phyloP scores from a whole-genome alignment of 2,113 vertebrate genomes.

The Anhinga anhinga region DNA sequence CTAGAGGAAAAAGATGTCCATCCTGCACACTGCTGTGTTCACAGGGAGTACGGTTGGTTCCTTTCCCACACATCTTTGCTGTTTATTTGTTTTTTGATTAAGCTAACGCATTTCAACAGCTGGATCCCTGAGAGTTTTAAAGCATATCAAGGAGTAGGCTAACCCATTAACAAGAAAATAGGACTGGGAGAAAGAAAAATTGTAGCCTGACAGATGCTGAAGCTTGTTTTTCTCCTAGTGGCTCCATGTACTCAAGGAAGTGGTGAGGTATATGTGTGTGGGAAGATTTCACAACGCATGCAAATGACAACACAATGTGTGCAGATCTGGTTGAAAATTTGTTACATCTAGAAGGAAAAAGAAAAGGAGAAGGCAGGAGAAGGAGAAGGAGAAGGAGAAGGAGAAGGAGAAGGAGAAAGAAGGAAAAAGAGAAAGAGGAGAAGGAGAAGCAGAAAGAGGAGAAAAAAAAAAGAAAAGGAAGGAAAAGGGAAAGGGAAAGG shows the following conservation, averaged over 20 bases:
- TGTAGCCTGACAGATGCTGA: not conserved
- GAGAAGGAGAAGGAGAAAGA: not conserved
- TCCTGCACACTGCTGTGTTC: slow-evolving; percentile 33
- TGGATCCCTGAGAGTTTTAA: slow-evolving; percentile 44
- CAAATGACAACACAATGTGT: not conserved
- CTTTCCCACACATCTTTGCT: slow-evolving; percentile 57
- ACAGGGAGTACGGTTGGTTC: not conserved
- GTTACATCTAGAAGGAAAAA: not conserved
- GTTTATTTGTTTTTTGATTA: slow-evolving; percentile 47
- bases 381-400: accelerated
- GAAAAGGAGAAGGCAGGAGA: no score
- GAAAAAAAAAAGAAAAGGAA: not conserved
- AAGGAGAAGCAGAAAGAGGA: accelerated
- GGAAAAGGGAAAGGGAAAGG: not conserved
- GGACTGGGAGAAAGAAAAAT: not conserved
- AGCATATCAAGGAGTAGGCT: not conserved
- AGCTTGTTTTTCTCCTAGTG: not conserved
- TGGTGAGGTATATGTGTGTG: not conserved
- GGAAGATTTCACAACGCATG: not conserved
- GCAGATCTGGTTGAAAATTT: not conserved
- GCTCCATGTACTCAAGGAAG: not conserved
- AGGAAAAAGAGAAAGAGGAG: not conserved
- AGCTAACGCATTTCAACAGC: slow-evolving; percentile 26
- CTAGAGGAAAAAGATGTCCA: slow-evolving; percentile 2
- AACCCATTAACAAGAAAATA: not conserved